phyloP scores from a whole-genome alignment of 2,113 vertebrate species.

The Microcebus tavaratra region DNA sequence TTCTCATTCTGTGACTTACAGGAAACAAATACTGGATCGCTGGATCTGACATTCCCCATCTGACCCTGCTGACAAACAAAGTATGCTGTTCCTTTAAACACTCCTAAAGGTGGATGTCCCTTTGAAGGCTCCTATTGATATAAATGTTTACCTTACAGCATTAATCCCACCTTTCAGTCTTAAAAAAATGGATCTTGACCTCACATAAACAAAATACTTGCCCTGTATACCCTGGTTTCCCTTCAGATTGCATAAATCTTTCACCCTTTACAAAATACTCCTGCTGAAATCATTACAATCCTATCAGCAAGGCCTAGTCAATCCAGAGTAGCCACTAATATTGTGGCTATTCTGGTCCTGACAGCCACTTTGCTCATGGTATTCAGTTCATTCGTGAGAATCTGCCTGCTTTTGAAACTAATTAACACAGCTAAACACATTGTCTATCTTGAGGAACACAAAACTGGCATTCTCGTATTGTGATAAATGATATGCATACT shows the following conservation, averaged over 20 bases:
- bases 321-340: not conserved
- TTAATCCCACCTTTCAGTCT: not conserved
- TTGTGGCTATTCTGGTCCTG: not conserved
- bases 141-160: not conserved
- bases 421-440: not conserved
- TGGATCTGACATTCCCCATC: not conserved
- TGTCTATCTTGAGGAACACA: not conserved
- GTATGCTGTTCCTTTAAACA: not conserved
- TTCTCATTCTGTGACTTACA: not conserved
- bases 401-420: not conserved
- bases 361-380: not conserved
- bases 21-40: not conserved
- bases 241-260: too few species aligned
- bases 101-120: not conserved
- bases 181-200: not conserved
- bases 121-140: not conserved
- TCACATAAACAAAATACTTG: not conserved
- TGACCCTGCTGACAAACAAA: not conserved
- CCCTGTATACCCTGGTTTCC: too few species aligned
- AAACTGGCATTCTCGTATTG: not conserved
- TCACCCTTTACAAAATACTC: too few species aligned
- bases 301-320: too few species aligned
- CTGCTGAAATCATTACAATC: too few species aligned
- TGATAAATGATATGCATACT: too few species aligned
- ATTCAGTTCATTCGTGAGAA: not conserved